Evolutionary conservation across 1,140 invertebrate species (phyloP).

Genomic region (Apis cerana): DNA sequence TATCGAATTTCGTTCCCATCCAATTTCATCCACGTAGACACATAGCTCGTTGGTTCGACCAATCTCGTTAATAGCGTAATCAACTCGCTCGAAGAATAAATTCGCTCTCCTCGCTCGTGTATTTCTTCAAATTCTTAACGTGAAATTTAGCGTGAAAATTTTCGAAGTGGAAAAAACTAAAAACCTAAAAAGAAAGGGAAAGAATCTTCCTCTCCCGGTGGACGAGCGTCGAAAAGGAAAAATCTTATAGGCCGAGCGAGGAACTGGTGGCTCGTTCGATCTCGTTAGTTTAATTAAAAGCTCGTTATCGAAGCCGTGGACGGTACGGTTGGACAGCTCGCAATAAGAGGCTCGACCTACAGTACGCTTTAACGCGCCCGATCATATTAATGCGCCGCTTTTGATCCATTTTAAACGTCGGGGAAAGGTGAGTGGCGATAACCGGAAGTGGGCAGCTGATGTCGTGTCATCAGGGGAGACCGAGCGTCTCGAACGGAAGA

Average conservation of each 20-base stretch:
- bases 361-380: slow-evolving; percentile 27
- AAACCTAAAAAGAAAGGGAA: no score
- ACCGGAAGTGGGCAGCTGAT: neutral
- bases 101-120: no score
- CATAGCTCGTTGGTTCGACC: no score
- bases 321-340: slow-evolving; percentile 15
- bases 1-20: no score
- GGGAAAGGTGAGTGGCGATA: neutral
- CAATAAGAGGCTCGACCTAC: slow-evolving; percentile 2
- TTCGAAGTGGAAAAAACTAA: no score
- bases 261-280: slow-evolving; percentile 34
- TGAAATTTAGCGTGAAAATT: no score
- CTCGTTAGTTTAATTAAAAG: slow-evolving; percentile 67
- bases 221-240: neutral
- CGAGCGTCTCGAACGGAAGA: neutral
- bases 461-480: slow-evolving; percentile 12
- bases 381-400: slow-evolving; percentile 21
- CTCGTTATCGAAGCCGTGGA: slow-evolving; percentile 57
- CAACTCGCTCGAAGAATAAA: no score
- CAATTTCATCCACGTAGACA: no score
- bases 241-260: slow-evolving; percentile 24
- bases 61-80: no score
- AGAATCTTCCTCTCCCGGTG: neutral
- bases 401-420: neutral
- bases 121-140: no score